Evolutionary conservation across 1,140 invertebrate species (phyloP).

Genomic region (Drosophila watanabei): DNA sequence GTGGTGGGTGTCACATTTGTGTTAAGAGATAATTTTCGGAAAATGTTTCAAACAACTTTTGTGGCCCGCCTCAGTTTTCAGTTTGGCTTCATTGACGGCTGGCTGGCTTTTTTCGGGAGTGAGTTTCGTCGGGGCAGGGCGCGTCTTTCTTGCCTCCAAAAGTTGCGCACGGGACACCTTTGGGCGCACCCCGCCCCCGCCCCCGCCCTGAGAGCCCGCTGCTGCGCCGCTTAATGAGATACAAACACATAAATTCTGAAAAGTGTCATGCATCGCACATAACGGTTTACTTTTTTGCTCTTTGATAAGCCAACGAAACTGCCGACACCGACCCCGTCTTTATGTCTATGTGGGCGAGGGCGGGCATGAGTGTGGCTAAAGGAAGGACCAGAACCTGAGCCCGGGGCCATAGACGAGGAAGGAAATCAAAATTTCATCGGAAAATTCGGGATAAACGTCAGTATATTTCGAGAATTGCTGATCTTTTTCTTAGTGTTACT

Average conservation of each 20-base stretch:
- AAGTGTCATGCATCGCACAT: constrained; percentile 83
- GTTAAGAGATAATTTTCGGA: constrained; percentile 81
- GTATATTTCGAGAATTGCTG: too few species aligned
- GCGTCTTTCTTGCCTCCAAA: constrained; percentile 39
- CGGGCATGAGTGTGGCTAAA: constrained; percentile 3
- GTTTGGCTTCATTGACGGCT: constrained; percentile 62
- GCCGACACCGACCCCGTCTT: constrained; percentile 39
- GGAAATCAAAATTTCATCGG: constrained; percentile 24
- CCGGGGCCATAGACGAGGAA: constrained; percentile 33
- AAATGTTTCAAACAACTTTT: constrained; percentile 77
- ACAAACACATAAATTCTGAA: constrained; percentile 85
- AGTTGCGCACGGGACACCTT: constrained; percentile 46
- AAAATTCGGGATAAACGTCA: constrained; percentile 2
- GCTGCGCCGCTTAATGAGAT: constrained; percentile 78
- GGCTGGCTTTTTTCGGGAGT: constrained; percentile 30
- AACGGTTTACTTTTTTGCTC: constrained; percentile 73
- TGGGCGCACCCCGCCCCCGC: constrained; percentile 12
- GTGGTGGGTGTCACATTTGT: constrained; percentile 76
- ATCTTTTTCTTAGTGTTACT: not conserved
- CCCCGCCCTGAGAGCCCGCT: constrained; percentile 4
- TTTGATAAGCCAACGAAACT: constrained; percentile 77
- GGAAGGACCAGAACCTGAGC: constrained; percentile 6
- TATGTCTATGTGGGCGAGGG: constrained; percentile 19
- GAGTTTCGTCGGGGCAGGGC: not conserved
- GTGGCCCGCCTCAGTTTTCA: constrained; percentile 37